These are phyloP conservation scores for Himalopsyche phryganea DNA, from an alignment of 1,140 invertebrate genomes.

Conservation along the genomic window DNA sequence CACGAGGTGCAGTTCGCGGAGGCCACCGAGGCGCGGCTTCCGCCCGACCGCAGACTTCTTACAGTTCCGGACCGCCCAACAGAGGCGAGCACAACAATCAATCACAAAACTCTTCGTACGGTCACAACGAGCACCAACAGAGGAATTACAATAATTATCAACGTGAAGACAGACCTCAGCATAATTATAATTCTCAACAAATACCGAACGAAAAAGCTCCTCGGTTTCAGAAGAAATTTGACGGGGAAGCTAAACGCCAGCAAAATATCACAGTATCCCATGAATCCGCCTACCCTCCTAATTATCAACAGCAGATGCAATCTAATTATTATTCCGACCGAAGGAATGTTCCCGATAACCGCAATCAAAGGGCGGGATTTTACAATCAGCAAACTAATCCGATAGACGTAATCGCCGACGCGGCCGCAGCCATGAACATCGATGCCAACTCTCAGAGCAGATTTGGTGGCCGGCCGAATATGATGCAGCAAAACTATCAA, in stretches of 20 bases:
- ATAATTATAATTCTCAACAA: conserved; percentile 31
- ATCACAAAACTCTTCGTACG: conserved; percentile 14
- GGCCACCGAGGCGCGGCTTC: conserved; percentile 10
- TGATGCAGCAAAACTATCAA: conserved; percentile 27
- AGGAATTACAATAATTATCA: conserved; percentile 28
- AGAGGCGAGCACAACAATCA: conserved; percentile 20
- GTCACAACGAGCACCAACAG: conserved; percentile 24
- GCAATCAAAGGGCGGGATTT: conserved; percentile 38
- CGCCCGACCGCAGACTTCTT: conserved; percentile 1
- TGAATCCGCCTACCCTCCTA: conserved; percentile 23
- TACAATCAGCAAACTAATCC: conserved; percentile 36
- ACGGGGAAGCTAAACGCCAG: conserved; percentile 49
- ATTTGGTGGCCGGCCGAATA: conserved; percentile 24
- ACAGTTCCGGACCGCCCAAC: conserved; percentile 3
- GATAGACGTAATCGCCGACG: conserved; percentile 45
- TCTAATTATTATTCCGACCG: conserved; percentile 33
- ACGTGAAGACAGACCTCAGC: conserved; percentile 26
- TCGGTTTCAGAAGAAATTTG: conserved; percentile 50
- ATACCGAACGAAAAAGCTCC: conserved; percentile 49
- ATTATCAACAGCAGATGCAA: conserved; percentile 33
- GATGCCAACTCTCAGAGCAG: conserved; percentile 19
- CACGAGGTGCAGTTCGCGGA: conserved; percentile 17
- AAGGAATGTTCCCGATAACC: conserved; percentile 38
- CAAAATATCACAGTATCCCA: conserved; percentile 29
- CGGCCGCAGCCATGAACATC: conserved; percentile 44